phyloP scores from a whole-genome alignment of 1,140 invertebrate species.

The Steinernema khuongi region DNA sequence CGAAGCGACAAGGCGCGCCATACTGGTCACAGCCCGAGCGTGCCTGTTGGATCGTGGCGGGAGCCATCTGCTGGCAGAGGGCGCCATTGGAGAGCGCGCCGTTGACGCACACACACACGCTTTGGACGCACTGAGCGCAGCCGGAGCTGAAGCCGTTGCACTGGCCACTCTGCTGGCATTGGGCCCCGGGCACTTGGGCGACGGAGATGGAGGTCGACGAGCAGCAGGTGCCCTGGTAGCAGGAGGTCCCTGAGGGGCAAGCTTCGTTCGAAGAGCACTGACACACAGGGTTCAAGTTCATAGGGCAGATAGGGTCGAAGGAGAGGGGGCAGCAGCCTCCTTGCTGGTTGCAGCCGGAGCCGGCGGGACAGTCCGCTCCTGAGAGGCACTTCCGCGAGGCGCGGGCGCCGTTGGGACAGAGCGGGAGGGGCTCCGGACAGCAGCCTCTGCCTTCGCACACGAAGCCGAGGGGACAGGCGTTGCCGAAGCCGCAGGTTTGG shows the following conservation, averaged over 20 bases:
- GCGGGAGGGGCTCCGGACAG: conserved; percentile 47
- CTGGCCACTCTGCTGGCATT: conserved; percentile 37
- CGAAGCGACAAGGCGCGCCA: conserved; percentile 40
- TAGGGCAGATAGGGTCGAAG: conserved; percentile 42
- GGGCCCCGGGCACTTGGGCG: conserved; percentile 43
- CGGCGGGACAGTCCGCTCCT: conserved; percentile 50
- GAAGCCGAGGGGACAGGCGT: conserved; percentile 47
- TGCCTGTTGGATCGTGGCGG: conserved; percentile 35
- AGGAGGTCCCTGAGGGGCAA: conserved; percentile 42
- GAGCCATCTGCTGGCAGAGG: conserved; percentile 31
- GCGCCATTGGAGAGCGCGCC: conserved; percentile 51
- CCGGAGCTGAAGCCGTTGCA: conserved; percentile 42
- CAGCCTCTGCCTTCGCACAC: conserved; percentile 49
- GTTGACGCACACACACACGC: conserved; percentile 48
- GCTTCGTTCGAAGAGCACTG: conserved; percentile 49
- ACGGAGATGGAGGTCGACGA: conserved; percentile 34
- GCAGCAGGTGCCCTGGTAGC: conserved; percentile 50
- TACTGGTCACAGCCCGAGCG: conserved; percentile 52
- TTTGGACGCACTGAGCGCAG: conserved; percentile 44
- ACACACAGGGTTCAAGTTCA: conserved; percentile 43
- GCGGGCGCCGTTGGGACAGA: conserved; percentile 48
- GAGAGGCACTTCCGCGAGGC: conserved; percentile 39
- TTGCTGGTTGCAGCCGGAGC: conserved; percentile 47
- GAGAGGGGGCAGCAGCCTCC: conserved; percentile 52
- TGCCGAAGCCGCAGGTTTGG: conserved; percentile 44